Evolutionary conservation across 2,797 vertebrate genomes (phyloP).

Genomic region (Erpetoichthys calabaricus): DNA sequence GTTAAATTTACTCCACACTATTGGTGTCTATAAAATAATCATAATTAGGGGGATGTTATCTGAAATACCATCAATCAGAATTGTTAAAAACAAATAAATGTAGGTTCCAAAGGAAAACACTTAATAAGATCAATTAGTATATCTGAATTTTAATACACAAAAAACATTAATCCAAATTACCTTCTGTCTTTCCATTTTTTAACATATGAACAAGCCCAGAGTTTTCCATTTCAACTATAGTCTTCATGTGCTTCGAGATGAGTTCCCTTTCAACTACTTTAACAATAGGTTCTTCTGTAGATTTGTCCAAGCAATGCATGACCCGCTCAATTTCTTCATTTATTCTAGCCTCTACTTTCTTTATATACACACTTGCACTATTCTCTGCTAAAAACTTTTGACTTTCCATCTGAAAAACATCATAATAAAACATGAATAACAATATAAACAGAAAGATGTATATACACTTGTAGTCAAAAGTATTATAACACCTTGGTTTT

Average conservation of each 20-base stretch:
- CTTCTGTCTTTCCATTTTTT: conserved; percentile 92
- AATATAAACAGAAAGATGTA: neutral
- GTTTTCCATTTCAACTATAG: conserved; percentile 96
- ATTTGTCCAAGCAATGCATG: conserved; percentile 95
- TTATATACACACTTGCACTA: conserved; percentile 95
- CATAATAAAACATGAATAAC: conserved; percentile 19
- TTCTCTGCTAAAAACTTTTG: conserved; percentile 96
- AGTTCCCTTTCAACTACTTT: conserved; percentile 91
- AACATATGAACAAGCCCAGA: conserved; percentile 93
- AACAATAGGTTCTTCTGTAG: conserved; percentile 89
- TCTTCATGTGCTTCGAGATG: conserved; percentile 97
- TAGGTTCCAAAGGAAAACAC: neutral
- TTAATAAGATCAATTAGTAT: neutral
- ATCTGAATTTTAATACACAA: neutral
- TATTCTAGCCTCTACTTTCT: conserved; percentile 94
- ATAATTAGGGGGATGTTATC: no score
- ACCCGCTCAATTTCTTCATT: conserved; percentile 95
- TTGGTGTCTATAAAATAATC: neutral
- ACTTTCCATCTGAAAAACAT: conserved; percentile 78
- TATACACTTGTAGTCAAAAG: neutral
- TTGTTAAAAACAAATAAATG: neutral
- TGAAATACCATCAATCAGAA: no score
- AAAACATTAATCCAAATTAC: conserved; percentile 35
- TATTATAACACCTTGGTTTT: conserved; percentile 12
- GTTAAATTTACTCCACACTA: no score